phyloP scores from a whole-genome alignment of 2,797 vertebrate genomes.

The Onychomys torridus region DNA sequence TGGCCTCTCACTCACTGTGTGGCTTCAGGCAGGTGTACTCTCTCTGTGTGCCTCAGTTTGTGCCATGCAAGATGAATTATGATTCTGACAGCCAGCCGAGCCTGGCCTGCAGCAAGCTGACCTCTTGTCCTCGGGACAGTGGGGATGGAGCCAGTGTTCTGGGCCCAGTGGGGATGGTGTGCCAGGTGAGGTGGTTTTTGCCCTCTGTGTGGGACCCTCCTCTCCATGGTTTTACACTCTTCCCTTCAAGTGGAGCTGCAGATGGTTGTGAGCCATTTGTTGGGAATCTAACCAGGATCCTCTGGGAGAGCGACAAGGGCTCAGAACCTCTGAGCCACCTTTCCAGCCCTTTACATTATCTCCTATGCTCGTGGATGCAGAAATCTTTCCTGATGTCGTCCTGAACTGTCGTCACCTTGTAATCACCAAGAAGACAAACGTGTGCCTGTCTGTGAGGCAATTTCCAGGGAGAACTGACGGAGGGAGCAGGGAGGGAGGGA shows the following conservation, averaged over 20 bases:
- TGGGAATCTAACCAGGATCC: not conserved
- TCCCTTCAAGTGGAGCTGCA: not conserved
- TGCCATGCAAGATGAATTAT: not conserved
- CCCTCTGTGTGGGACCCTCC: not conserved
- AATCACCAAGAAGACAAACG: not conserved
- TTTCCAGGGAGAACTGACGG: not conserved
- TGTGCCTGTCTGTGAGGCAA: not conserved
- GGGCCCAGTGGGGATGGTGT: not conserved
- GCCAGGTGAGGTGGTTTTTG: not conserved
- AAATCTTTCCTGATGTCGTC: too few relatives aligned
- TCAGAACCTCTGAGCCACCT: not conserved
- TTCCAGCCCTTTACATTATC: not conserved
- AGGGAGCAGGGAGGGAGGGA: too few relatives aligned
- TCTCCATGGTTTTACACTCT: not conserved
- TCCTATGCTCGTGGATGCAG: not conserved
- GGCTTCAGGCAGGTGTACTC: not conserved
- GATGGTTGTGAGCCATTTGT: not conserved
- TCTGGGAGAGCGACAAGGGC: not conserved
- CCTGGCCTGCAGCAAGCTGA: not conserved
- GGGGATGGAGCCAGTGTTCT: not conserved
- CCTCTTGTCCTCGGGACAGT: not conserved
- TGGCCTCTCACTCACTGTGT: not conserved
- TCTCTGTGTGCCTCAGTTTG: slow-evolving; percentile 2
- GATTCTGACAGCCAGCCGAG: not conserved
- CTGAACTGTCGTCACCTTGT: not conserved